Conservation (phyloP, 1,140 invertebrate species). For the Phenacoccus solenopsis region DNA sequence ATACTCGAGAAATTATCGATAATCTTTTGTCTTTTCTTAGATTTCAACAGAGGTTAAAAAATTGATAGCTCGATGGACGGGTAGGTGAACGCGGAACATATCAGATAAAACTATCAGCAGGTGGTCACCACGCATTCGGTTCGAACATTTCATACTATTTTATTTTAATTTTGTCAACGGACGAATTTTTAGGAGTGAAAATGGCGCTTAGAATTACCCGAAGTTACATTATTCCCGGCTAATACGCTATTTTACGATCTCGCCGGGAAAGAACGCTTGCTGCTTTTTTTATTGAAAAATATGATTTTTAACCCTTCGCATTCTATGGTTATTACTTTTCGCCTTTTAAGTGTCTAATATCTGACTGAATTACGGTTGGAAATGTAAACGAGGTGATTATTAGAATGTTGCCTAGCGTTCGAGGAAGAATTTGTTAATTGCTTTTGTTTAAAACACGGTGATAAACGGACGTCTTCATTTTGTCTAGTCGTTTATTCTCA, state of each 20-base stretch:
- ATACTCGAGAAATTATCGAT: no score
- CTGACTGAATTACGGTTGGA: neutral
- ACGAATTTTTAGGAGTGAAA: slow-evolving; percentile 12
- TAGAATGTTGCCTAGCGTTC: neutral
- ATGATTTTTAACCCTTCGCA: neutral
- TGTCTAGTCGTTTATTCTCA: neutral
- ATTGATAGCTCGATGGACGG: slow-evolving; percentile 5
- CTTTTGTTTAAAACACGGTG: slow-evolving; percentile 1
- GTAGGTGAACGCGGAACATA: neutral
- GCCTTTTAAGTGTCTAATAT: slow-evolving; percentile 2
- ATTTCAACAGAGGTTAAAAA: neutral
- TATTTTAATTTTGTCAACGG: slow-evolving; percentile 8
- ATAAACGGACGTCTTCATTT: neutral
- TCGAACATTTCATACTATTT: slow-evolving; percentile 5
- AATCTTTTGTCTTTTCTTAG: no score
- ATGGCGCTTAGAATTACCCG: slow-evolving; percentile 2
- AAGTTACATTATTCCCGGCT: neutral
- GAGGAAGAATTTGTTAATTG: neutral
- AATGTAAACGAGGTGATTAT: slow-evolving; percentile 2
- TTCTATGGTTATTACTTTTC: neutral
- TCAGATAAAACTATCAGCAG: slow-evolving; percentile 7
- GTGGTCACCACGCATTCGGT: slow-evolving; percentile 1
- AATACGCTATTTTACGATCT: neutral
- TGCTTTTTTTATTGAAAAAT: neutral
- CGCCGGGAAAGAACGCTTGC: neutral